Evolutionary conservation across 2,113 vertebrate genomes (phyloP).

Genomic region (Eulemur rufifrons): DNA sequence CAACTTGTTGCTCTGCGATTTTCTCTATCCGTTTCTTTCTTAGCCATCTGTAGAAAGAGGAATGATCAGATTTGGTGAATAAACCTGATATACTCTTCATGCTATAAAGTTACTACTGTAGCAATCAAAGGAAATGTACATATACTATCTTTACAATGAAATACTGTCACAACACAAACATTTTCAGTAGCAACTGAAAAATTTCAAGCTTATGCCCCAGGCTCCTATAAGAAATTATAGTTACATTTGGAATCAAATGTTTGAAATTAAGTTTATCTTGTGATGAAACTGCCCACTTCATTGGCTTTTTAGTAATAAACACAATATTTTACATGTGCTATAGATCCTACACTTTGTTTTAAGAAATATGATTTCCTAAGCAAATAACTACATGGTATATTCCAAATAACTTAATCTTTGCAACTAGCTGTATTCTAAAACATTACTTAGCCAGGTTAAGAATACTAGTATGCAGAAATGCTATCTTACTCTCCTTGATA

Average conservation of each 20-base stretch:
- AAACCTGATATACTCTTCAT: background rate
- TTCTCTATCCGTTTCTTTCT: conserved; percentile 92
- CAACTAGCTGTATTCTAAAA: conserved; percentile 4
- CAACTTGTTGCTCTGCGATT: conserved; percentile 88
- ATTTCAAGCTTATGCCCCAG: background rate
- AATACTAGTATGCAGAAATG: background rate
- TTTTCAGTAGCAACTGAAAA: background rate
- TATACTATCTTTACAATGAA: background rate
- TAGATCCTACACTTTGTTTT: background rate
- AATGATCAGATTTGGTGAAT: background rate
- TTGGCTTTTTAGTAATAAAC: background rate
- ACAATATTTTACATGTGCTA: background rate
- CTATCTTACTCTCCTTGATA: background rate
- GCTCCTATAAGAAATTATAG: background rate
- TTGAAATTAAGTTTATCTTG: conserved; percentile 17
- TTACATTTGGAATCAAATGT: background rate
- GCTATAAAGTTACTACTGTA: background rate
- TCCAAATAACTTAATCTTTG: conserved; percentile 11
- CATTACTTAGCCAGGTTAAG: background rate
- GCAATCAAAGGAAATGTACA: background rate
- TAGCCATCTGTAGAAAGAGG: conserved; percentile 89
- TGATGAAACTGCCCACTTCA: background rate
- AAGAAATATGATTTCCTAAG: conserved; percentile 3
- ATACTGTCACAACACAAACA: background rate
- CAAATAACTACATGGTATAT: background rate